Percentiles rank a stretch among this genome's conserved stretches.
Conservation (phyloP, 53 echinoderm and acorn worm species). For the Stichopus horrens region DNA sequence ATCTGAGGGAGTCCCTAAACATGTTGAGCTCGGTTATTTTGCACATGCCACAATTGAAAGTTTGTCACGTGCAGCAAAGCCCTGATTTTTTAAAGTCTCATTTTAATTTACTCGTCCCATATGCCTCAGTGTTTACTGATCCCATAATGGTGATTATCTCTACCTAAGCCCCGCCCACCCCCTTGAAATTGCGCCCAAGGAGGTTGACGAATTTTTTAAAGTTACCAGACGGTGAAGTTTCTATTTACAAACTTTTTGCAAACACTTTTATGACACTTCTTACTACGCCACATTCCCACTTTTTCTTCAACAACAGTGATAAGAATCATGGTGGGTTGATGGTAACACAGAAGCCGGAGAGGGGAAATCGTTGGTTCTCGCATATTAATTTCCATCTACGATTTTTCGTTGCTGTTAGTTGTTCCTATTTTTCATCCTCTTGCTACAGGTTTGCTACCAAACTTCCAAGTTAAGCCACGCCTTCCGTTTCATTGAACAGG, state of each 20-base stretch:
- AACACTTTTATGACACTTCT: constrained; percentile 26
- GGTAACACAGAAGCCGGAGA: neutral
- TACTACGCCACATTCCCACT: constrained; percentile 9
- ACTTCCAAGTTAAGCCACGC: neutral
- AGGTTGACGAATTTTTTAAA: constrained; percentile 3
- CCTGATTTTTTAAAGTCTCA: neutral
- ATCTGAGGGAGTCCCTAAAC: no score
- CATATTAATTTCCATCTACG: neutral
- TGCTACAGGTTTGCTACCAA: neutral
- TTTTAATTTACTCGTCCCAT: constrained; percentile 30
- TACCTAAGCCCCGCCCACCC: constrained; percentile 26
- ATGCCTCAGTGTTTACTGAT: constrained; percentile 40
- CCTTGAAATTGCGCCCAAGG: constrained; percentile 6
- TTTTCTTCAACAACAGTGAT: constrained; percentile 25
- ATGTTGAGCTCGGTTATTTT: no score
- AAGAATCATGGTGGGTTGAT: neutral
- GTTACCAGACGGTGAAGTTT: constrained; percentile 19
- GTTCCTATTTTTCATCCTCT: neutral
- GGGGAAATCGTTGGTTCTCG: neutral
- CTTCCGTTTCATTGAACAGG: neutral
- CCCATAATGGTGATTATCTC: constrained; percentile 37
- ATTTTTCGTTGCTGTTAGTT: neutral
- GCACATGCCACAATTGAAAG: no score
- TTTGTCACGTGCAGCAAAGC: no score
- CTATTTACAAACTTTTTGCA: constrained; percentile 37